phyloP scores from a whole-genome alignment of 2,888 invertebrate genomes.

The Megaustenia siamemsis region DNA sequence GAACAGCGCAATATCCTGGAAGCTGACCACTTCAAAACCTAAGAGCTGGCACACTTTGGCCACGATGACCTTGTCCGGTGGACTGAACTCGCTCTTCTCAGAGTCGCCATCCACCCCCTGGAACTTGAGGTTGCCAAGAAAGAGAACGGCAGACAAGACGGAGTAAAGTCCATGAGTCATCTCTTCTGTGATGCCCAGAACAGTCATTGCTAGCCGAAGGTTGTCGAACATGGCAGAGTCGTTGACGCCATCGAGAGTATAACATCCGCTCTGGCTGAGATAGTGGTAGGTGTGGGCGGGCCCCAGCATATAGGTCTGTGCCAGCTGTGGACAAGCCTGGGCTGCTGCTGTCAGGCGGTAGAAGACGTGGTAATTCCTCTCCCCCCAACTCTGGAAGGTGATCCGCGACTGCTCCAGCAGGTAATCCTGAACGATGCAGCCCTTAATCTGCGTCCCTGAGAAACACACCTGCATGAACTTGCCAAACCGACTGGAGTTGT shows the following conservation, averaged over 20 bases:
- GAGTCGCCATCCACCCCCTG: slow-evolving; percentile 74
- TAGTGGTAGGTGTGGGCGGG: slow-evolving; percentile 69
- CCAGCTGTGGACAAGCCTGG: slow-evolving; percentile 67
- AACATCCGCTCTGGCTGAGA: slow-evolving; percentile 75
- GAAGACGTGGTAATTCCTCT: slow-evolving; percentile 97
- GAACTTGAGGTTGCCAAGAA: slow-evolving; percentile 74
- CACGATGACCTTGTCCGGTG: slow-evolving; percentile 65
- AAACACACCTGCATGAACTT: slow-evolving; percentile 97
- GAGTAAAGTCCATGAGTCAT: slow-evolving; percentile 74
- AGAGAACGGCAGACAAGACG: slow-evolving; percentile 72
- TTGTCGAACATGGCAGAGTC: slow-evolving; percentile 73
- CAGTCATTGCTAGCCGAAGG: slow-evolving; percentile 74
- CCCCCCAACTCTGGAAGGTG: slow-evolving; percentile 88
- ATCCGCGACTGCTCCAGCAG: slow-evolving; percentile 95
- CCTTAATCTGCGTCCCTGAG: slow-evolving; percentile 82
- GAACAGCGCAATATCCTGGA: slow-evolving; percentile 67
- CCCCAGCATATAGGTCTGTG: slow-evolving; percentile 67
- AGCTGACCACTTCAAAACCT: slow-evolving; percentile 69
- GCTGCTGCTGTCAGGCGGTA: slow-evolving; percentile 91
- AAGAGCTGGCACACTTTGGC: slow-evolving; percentile 69
- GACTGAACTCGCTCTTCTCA: slow-evolving; percentile 71
- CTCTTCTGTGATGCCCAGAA: slow-evolving; percentile 69
- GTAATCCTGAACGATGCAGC: slow-evolving; percentile 86
- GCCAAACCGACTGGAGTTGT: slow-evolving; percentile 97
- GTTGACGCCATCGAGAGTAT: slow-evolving; percentile 69